phyloP scores from a whole-genome alignment of 2,888 invertebrate genomes.

The Agrotis clavis region DNA sequence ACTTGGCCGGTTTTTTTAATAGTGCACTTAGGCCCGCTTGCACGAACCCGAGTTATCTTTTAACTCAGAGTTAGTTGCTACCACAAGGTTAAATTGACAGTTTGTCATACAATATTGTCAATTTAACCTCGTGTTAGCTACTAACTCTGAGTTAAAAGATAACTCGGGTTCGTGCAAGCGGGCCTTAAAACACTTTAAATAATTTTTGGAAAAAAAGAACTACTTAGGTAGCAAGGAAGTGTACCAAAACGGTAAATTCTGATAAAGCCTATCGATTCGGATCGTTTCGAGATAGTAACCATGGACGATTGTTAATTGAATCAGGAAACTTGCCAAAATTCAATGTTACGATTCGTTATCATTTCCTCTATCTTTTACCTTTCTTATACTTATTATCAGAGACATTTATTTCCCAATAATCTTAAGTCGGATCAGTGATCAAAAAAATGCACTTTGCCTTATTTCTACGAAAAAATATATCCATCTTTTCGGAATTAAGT shows the following conservation, averaged over 20 bases:
- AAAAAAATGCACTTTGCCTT: background rate
- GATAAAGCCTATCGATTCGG: slow-evolving; percentile 25
- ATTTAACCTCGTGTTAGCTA: too few species aligned
- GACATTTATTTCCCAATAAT: slow-evolving; percentile 36
- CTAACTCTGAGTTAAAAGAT: too few species aligned
- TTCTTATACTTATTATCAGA: slow-evolving; percentile 8
- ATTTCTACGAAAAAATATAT: slow-evolving; percentile 2
- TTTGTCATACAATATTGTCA: too few species aligned
- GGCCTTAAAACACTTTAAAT: too few species aligned
- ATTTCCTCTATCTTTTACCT: background rate
- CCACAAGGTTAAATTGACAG: too few species aligned
- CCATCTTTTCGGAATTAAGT: background rate
- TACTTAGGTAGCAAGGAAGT: background rate
- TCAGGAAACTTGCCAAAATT: slow-evolving; percentile 12
- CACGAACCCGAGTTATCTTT: too few species aligned
- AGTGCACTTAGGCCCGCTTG: too few species aligned
- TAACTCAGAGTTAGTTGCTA: too few species aligned
- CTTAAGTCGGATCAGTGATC: slow-evolving; percentile 24
- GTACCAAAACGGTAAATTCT: background rate
- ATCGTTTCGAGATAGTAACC: slow-evolving; percentile 22
- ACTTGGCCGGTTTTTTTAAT: too few species aligned
- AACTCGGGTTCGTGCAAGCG: too few species aligned
- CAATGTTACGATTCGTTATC: slow-evolving; percentile 17
- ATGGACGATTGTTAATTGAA: slow-evolving; percentile 15
- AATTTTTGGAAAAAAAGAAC: too few species aligned